These are phyloP conservation scores for Ctenopoma kingsleyae DNA, from an alignment of 2,797 vertebrate species.

Conservation along the genomic window DNA sequence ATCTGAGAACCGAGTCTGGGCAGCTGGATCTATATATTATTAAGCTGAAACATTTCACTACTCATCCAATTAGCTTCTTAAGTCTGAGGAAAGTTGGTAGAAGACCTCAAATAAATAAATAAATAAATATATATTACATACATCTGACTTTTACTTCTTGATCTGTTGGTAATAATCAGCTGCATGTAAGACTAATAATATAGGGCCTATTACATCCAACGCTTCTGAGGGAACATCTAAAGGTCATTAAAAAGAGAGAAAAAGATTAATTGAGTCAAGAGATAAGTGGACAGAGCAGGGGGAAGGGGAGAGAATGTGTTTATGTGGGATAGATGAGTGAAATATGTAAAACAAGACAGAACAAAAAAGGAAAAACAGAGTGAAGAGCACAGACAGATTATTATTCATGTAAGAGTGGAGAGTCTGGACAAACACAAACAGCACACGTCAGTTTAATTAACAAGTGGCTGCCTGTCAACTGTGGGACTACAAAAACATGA, in stretches of 20 bases:
- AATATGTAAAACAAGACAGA: conserved; percentile 26
- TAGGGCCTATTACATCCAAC: conserved; percentile 21
- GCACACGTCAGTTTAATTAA: conserved; percentile 52
- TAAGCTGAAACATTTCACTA: no score
- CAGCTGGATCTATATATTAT: no score
- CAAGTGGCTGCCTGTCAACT: conserved; percentile 30
- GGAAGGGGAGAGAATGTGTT: not conserved
- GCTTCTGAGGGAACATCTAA: conserved; percentile 27
- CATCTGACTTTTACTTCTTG: not conserved
- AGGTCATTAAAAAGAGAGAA: conserved; percentile 34
- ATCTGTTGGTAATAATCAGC: conserved; percentile 20
- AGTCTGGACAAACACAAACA: conserved; percentile 77
- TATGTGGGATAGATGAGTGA: conserved; percentile 54
- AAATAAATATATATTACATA: no score
- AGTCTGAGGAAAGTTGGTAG: no score
- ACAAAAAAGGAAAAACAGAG: conserved; percentile 43
- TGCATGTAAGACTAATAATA: conserved; percentile 21
- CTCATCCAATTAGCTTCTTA: no score
- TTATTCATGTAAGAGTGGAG: conserved; percentile 72
- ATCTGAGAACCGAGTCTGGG: no score
- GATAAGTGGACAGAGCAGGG: conserved; percentile 30
- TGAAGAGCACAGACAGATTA: conserved; percentile 61
- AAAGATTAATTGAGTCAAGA: conserved; percentile 34
- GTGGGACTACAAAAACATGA: conserved; percentile 35
- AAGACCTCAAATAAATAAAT: no score